A percentile compares a stretch with the other conserved stretches of the same genome.
Evolutionary conservation across 2,797 vertebrate genomes (phyloP).

Genomic region (Philypnodon macrostomus): DNA sequence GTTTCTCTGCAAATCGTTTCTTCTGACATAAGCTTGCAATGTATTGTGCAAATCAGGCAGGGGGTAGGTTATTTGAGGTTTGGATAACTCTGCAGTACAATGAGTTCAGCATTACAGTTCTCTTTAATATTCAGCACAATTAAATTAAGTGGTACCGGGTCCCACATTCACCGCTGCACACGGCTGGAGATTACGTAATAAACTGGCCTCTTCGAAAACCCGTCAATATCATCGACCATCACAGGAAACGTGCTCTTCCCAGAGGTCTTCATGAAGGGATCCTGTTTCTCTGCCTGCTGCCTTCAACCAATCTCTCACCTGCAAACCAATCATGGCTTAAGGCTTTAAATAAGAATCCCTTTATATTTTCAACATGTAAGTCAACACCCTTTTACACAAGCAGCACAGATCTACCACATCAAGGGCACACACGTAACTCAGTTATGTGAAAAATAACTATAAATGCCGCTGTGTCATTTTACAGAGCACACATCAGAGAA

Average conservation of each 20-base stretch:
- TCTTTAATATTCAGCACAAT: too few relatives aligned
- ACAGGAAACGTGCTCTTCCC: slow-evolving; percentile 47
- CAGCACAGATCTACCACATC: slow-evolving; percentile 4
- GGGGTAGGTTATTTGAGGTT: too few relatives aligned
- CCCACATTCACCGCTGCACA: slow-evolving; percentile 25
- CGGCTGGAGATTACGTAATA: slow-evolving; percentile 61
- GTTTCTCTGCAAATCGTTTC: too few relatives aligned
- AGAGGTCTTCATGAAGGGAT: slow-evolving; percentile 26
- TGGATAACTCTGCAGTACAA: too few relatives aligned
- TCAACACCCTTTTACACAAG: slow-evolving; percentile 10
- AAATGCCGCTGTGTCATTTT: slow-evolving; percentile 33
- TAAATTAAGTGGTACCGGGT: slow-evolving; percentile 16
- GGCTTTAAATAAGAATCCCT: neutral
- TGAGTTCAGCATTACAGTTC: slow-evolving; percentile 13
- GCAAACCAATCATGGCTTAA: slow-evolving; percentile 5
- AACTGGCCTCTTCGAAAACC: slow-evolving; percentile 35
- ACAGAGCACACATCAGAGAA: slow-evolving; percentile 11
- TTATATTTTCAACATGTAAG: neutral
- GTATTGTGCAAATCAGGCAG: too few relatives aligned
- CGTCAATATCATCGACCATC: slow-evolving; percentile 65
- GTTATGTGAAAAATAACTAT: slow-evolving; percentile 33
- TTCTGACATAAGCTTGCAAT: too few relatives aligned
- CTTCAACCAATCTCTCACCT: slow-evolving; percentile 14
- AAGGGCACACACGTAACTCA: slow-evolving; percentile 14
- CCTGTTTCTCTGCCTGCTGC: slow-evolving; percentile 19